Evolutionary conservation across 2,797 vertebrate genomes (phyloP).

Genomic region (Lagocephalus sceleratus): DNA sequence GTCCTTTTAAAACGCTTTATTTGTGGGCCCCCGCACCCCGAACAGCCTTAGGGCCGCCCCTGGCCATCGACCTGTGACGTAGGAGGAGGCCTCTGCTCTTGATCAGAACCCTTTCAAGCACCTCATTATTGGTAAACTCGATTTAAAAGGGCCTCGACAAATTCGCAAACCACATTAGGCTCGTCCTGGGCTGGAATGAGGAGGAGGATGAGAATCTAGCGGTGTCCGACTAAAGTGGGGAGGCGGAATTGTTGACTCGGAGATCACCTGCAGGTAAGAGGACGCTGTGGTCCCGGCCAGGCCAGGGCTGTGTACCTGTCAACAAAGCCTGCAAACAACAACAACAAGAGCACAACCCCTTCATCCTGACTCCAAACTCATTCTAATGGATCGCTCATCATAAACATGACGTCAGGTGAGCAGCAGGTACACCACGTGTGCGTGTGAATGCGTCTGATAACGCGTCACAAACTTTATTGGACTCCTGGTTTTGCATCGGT

Average conservation of each 20-base stretch:
- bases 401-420: no score
- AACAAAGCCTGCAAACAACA: no score
- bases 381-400: no score
- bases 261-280: slow-evolving; percentile 16
- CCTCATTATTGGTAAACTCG: neutral
- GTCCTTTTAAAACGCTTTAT: neutral
- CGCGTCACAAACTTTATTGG: no score
- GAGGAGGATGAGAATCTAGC: neutral
- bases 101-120: neutral
- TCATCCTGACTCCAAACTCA: no score
- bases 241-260: slow-evolving; percentile 4
- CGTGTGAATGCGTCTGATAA: no score
- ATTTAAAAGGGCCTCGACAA: neutral
- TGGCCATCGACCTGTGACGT: neutral
- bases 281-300: neutral
- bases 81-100: neutral
- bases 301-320: no score
- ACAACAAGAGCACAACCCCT: no score
- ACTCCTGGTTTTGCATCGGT: no score
- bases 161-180: neutral
- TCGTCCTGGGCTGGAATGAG: neutral
- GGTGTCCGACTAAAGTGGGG: slow-evolving; percentile 1
- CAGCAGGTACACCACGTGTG: no score
- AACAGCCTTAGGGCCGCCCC: neutral
- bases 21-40: no score